Evolutionary conservation across 2,113 vertebrate genomes (phyloP).

Genomic region (Cyanoderma ruficeps): DNA sequence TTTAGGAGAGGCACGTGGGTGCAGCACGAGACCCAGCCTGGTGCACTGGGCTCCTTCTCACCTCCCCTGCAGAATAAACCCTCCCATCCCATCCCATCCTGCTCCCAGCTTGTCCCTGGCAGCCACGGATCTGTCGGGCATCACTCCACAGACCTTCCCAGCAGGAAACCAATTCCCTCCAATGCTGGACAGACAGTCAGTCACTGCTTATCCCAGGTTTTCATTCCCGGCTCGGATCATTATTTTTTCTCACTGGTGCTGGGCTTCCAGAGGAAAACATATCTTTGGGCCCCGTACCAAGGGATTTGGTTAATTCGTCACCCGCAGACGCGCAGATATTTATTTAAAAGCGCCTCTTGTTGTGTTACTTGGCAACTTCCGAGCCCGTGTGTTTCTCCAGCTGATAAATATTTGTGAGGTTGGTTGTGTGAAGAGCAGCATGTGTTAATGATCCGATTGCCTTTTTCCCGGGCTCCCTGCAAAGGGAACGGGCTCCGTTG

Average conservation of each 20-base stretch:
- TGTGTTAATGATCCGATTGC: conserved; percentile 5
- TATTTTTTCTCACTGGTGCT: background rate
- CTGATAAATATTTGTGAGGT: conserved; percentile 63
- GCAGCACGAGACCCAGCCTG: background rate
- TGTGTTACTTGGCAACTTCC: conserved; percentile 57
- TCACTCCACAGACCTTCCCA: background rate
- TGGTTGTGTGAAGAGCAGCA: conserved; percentile 12
- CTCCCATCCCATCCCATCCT: background rate
- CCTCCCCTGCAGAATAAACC: background rate
- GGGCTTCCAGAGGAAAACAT: conserved; percentile 9
- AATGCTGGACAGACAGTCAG: background rate
- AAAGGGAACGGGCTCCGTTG: background rate
- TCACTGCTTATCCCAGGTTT: background rate
- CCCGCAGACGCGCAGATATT: conserved; percentile 20
- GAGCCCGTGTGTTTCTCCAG: conserved; percentile 42
- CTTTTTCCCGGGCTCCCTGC: conserved; percentile 2
- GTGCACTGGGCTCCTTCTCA: background rate
- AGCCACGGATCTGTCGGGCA: fast-evolving
- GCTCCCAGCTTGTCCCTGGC: fast-evolving
- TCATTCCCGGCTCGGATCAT: background rate
- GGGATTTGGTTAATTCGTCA: conserved; percentile 50
- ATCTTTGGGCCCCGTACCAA: conserved; percentile 48
- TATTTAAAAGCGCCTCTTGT: conserved; percentile 52
- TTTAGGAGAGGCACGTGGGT: fast-evolving
- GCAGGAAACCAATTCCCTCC: background rate